A percentile compares a stretch with the other conserved stretches of the same genome.
These are phyloP conservation scores for Cebidichthys violaceus DNA, from an alignment of 2,113 vertebrate species.

Conservation along the genomic window DNA sequence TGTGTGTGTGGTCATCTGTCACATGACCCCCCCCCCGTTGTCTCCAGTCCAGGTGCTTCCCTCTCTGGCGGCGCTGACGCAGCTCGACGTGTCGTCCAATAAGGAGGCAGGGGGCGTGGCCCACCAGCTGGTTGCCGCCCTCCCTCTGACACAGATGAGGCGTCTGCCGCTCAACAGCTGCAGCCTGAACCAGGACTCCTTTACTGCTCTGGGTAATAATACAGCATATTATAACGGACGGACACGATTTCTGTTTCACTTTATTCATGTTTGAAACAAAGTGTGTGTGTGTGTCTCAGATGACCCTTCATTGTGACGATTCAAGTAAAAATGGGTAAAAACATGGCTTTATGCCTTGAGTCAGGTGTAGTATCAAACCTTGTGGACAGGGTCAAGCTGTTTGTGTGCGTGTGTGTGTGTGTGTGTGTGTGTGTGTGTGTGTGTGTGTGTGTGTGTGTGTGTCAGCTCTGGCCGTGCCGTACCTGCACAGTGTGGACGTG, in stretches of 20 bases:
- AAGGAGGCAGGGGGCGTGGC: constrained; percentile 83
- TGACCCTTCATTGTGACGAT: too few relatives aligned
- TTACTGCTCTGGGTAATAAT: constrained; percentile 84
- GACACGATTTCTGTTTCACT: background rate
- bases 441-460: constrained; percentile 22
- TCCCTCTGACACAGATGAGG: constrained; percentile 85
- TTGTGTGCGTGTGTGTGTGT: background rate
- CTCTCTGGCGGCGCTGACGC: constrained; percentile 84
- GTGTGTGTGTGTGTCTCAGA: background rate
- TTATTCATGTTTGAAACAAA: background rate
- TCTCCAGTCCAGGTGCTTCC: constrained; percentile 89
- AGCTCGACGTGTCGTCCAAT: constrained; percentile 89
- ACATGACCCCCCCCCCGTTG: constrained; percentile 31
- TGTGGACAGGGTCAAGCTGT: too few relatives aligned
- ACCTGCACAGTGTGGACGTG: constrained; percentile 86
- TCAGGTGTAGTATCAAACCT: too few relatives aligned
- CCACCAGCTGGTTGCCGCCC: constrained; percentile 82
- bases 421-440: background rate
- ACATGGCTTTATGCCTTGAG: too few relatives aligned
- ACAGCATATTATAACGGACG: background rate
- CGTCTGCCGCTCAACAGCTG: constrained; percentile 85
- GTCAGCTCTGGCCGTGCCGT: constrained; percentile 84
- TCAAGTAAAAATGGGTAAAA: too few relatives aligned
- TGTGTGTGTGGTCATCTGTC: constrained; percentile 5
- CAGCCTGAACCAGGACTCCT: constrained; percentile 81